Evolutionary conservation across 2,888 invertebrate genomes (phyloP), one percentile per base, ranked within the genome.

Genomic region (Eupithecia vulgata): DNA sequence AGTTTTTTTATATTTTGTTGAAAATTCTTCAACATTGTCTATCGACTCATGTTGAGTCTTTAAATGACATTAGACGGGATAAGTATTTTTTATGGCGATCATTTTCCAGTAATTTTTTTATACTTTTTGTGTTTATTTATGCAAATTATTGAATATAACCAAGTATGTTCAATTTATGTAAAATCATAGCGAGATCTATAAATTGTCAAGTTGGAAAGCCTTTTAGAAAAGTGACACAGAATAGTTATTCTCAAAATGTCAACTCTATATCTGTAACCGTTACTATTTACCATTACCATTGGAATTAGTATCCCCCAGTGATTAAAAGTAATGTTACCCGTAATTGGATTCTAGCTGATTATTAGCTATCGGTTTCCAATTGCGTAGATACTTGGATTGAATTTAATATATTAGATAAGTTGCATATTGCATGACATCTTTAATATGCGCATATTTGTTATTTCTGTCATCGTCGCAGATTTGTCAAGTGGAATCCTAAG

Each of bases 41-140:
- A 80, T 82, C 86, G 91, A 76, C 92, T 93, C 92, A 93, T 91
- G 90, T 93, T 93, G 93, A 93, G 93, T 88, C 85, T 81, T 74
- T 83, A 81, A 80, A 83, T 82, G 75, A 74, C 35, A 73, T 67
- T 68, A 40, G 10, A 12, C 52, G 10, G 37, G 35, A 13, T 67
- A 61, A 42, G 42, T 61, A 42, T 70, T 70, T 42, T 70, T 13
- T 66, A n/a, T 48, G 45, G 45, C 7, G 5, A 70, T 65, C 6
- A 15, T 10, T 57, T 40, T 34, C n/a, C 65, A 52, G 57, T 65
- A 65, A 13, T 30, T 30, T 40, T 64, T 59, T 59, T 48, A n/a
- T 10, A n/a, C n/a, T 1, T 30, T 15, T 61, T 34, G 34, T 61
- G 34, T 34, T 42, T 48, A 59, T 48, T 48, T 48, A 30, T 48